These are phyloP conservation scores for Daktulosphaira vitifoliae DNA, from an alignment of 1,140 invertebrate species.

Conservation along the genomic window DNA sequence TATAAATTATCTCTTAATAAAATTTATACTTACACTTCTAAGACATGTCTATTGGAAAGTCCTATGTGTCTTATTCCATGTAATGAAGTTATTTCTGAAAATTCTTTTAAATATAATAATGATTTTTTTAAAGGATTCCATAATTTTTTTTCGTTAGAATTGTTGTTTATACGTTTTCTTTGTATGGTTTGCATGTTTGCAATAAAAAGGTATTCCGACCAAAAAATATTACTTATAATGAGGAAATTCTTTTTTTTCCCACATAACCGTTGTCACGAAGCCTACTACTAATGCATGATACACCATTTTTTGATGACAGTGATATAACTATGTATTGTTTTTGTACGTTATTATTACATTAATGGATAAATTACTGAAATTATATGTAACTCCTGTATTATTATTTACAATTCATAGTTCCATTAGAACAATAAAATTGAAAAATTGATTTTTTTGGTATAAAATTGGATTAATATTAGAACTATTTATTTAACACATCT, in stretches of 20 bases:
- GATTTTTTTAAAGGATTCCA: neutral
- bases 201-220: neutral
- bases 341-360: constrained; percentile 22
- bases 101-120: constrained; percentile 26
- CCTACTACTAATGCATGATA: constrained; percentile 29
- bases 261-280: constrained; percentile 30
- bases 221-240: neutral
- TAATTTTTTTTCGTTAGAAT: constrained; percentile 24
- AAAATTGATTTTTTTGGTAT: too few species aligned
- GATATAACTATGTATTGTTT: constrained; percentile 15
- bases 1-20: too few species aligned
- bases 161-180: neutral
- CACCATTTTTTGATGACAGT: constrained; percentile 7
- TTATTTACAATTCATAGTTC: too few species aligned
- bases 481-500: too few species aligned
- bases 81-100: constrained; percentile 31
- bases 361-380: constrained; percentile 25
- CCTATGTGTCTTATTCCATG: constrained; percentile 32
- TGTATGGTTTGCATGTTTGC: constrained; percentile 24
- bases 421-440: too few species aligned
- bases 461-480: too few species aligned
- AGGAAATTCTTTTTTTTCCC: constrained; percentile 26
- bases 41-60: constrained; percentile 26
- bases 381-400: neutral
- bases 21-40: constrained; percentile 31